Conservation (phyloP, 2,797 vertebrate genomes). For the Danio choprae region DNA sequence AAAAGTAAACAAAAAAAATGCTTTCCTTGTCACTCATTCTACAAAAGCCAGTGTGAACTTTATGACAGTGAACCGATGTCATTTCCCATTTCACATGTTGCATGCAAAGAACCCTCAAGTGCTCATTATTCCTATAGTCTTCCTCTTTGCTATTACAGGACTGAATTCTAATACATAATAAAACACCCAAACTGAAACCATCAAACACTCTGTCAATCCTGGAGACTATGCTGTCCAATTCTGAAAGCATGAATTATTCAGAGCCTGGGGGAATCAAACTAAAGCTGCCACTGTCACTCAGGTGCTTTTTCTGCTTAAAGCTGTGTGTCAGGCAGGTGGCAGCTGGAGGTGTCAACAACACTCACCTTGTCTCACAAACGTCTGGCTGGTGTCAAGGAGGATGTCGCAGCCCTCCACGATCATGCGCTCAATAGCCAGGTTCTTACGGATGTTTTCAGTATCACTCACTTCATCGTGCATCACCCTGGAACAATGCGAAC, state of each 20-base stretch:
- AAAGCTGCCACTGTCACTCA: not conserved
- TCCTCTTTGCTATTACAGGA: not conserved
- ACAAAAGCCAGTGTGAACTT: not conserved
- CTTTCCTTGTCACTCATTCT: slow-evolving; percentile 20
- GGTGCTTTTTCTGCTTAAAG: slow-evolving; percentile 47
- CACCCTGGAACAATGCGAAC: slow-evolving; percentile 78
- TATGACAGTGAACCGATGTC: not conserved
- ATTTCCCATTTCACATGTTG: slow-evolving; percentile 19
- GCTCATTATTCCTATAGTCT: slow-evolving; percentile 1
- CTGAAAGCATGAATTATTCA: slow-evolving; percentile 48
- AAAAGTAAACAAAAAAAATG: slow-evolving; percentile 31
- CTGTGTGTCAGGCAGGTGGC: slow-evolving; percentile 26
- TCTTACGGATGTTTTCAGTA: slow-evolving; percentile 98
- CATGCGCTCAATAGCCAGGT: slow-evolving; percentile 96
- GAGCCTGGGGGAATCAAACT: slow-evolving; percentile 8
- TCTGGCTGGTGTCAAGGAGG: slow-evolving; percentile 96
- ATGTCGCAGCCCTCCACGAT: slow-evolving; percentile 99
- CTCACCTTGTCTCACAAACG: slow-evolving; percentile 97
- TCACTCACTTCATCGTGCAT: slow-evolving; percentile 99
- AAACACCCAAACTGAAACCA: slow-evolving; percentile 35
- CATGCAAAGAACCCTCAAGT: not conserved
- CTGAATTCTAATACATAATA: slow-evolving; percentile 23
- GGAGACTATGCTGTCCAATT: slow-evolving; percentile 29
- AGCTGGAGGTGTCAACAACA: slow-evolving; percentile 8
- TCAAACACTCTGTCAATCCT: slow-evolving; percentile 33